phyloP scores from a whole-genome alignment of 1,140 invertebrate species.

The Ceratina australensis region DNA sequence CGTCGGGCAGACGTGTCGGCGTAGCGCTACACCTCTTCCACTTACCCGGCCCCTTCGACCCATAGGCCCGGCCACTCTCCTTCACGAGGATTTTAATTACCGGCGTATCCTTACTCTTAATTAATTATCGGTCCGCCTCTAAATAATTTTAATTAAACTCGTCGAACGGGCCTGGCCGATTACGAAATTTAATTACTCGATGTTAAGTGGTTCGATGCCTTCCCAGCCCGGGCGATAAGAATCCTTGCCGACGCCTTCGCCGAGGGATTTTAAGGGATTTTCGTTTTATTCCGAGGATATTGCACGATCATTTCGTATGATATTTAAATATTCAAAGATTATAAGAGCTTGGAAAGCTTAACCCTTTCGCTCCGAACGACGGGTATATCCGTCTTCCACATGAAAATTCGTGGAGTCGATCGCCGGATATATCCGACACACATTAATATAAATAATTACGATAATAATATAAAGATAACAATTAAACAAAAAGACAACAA shows the following conservation, averaged over 20 bases:
- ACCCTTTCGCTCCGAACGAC: no score
- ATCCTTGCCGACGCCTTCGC: conserved; percentile 4
- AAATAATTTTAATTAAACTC: conserved; percentile 76
- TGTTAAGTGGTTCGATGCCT: conserved; percentile 51
- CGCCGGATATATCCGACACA: no score
- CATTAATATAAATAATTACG: no score
- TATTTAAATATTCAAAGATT: no score
- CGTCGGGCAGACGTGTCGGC: not conserved
- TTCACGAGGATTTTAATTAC: conserved; percentile 66
- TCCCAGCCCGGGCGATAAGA: conserved; percentile 42
- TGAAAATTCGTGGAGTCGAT: no score
- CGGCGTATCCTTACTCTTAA: conserved; percentile 63
- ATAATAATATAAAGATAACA: no score
- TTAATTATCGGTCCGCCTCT: conserved; percentile 65
- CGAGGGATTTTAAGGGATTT: not conserved
- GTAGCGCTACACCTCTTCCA: not conserved
- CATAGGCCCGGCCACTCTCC: conserved; percentile 57
- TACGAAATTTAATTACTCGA: conserved; percentile 61
- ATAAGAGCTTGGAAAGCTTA: no score
- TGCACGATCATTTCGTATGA: no score
- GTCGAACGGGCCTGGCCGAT: conserved; percentile 52
- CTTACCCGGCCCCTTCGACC: conserved; percentile 24
- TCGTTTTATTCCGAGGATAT: not conserved
- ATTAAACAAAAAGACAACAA: no score
- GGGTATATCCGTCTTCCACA: no score